Evolutionary conservation across 2,797 vertebrate species (phyloP), one percentile per base, ranked within the genome.

Genomic region (Eremophila alpestris): DNA sequence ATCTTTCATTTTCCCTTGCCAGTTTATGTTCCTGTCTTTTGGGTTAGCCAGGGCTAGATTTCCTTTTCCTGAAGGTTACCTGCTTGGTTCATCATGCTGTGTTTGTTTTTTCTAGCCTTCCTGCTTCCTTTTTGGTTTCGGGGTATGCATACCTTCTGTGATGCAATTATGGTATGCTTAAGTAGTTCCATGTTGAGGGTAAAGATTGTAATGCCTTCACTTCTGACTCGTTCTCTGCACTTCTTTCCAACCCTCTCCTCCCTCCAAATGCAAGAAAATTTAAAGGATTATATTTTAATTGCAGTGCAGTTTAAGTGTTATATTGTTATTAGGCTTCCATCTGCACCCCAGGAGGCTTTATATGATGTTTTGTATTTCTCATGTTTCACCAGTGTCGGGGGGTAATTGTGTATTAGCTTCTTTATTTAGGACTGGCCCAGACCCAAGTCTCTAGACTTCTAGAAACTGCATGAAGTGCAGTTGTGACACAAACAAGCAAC

Each of bases 61-160:
- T 97, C 94, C 80, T 85, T 90, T 94, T 95, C 91, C 92, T 21
- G 40, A 84, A 95, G 84, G 88, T 95, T 96, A 96, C 95, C 95
- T 96, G 96, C 87, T 96, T 69, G 86, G 87, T 93, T 96, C 86
- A 94, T 86, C 91, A 62, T n/a, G 56, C 65, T 73, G 24, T 95
- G 92, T 95, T 95, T 95, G 77, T 95, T 96, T 96, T 93, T 62
- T 83, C 96, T 96, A 94, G 89, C 88, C 82, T 97, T 96, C 94
- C 95, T 95, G 74, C 89, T 96, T 92, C 93, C 93, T 84, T 91
- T 96, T 95, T 97, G 95, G 93, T 97, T 95, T 96, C 93, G 0
- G 96, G 94, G 90, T 95, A 94, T 90, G 92, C 95, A 96, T 97
- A 96, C 96, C 91, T 97, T 94, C 92, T 91, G 96, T 95, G 94